A percentile compares a stretch with the other conserved stretches of the same genome.
phyloP scores from a whole-genome alignment of 2,888 invertebrate species.

The Tinea semifulvella region DNA sequence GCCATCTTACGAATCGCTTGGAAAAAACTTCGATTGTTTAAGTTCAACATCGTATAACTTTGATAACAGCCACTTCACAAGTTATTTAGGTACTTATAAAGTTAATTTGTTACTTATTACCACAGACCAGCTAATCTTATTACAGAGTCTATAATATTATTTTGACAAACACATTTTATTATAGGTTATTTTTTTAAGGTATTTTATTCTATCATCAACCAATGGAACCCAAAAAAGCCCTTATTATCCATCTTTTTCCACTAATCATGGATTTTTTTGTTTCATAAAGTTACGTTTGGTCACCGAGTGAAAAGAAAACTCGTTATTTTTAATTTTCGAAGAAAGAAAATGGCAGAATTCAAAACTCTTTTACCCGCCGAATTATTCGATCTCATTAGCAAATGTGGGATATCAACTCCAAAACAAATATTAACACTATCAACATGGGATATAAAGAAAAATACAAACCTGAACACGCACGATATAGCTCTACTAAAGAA shows the following conservation, averaged over 20 bases:
- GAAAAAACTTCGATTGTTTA: conserved; percentile 23
- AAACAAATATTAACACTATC: conserved; percentile 41
- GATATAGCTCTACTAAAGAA: conserved; percentile 40
- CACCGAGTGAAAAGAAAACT: too few relatives aligned
- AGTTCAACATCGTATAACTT: not conserved
- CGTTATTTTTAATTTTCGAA: too few relatives aligned
- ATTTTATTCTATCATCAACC: too few relatives aligned
- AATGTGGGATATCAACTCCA: conserved; percentile 37
- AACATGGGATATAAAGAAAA: conserved; percentile 42
- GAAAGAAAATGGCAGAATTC: conserved; percentile 3
- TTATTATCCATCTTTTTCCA: too few relatives aligned
- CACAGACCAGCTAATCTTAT: too few relatives aligned
- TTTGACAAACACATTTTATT: not conserved
- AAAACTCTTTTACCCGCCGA: conserved; percentile 28
- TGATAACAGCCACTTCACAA: conserved; percentile 1
- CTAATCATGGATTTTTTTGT: too few relatives aligned
- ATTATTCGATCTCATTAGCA: conserved; percentile 37
- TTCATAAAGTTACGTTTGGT: too few relatives aligned
- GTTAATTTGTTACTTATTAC: not conserved
- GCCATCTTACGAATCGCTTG: conserved; percentile 31
- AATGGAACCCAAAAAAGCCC: too few relatives aligned
- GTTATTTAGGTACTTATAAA: conserved; percentile 1
- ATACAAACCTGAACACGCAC: conserved; percentile 37
- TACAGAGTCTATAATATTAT: too few relatives aligned
- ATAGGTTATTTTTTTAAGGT: not conserved